These are phyloP conservation scores for Zaprionus camerounensis DNA, from an alignment of 1,140 invertebrate species.

Conservation along the genomic window DNA sequence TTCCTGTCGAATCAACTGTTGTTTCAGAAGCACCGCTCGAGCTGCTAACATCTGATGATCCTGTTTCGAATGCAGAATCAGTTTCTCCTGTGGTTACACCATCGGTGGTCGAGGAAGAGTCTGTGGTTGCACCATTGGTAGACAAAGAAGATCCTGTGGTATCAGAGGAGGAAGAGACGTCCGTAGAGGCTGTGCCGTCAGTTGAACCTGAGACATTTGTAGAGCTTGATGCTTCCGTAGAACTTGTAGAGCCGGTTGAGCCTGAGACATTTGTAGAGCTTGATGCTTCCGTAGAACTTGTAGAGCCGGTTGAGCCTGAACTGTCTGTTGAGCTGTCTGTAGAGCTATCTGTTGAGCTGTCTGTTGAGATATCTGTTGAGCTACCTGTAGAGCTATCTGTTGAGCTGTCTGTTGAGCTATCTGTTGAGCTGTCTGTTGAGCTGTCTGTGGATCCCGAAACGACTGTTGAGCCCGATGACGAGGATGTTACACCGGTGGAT, in stretches of 20 bases:
- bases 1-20: too few species aligned
- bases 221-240: background rate
- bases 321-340: too few species aligned
- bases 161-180: constrained; percentile 35
- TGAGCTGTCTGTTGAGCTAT: constrained; percentile 33
- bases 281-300: too few species aligned
- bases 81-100: constrained; percentile 50
- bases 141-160: constrained; percentile 9
- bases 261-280: too few species aligned
- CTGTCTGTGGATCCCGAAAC: constrained; percentile 22
- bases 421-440: constrained; percentile 39
- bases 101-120: constrained; percentile 27
- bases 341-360: too few species aligned
- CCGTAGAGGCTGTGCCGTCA: background rate
- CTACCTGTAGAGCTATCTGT: constrained; percentile 18
- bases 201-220: background rate
- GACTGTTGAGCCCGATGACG: constrained; percentile 29
- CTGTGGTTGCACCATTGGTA: constrained; percentile 45
- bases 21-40: too few species aligned
- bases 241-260: constrained; percentile 14
- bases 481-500: constrained; percentile 32
- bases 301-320: too few species aligned
- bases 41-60: too few species aligned
- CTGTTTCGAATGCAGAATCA: constrained; percentile 23
- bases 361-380: too few species aligned